Percentiles rank a stretch among this genome's conserved stretches.
Conservation (phyloP, 2,797 vertebrate species). For the Podarcis lilfordi region DNA sequence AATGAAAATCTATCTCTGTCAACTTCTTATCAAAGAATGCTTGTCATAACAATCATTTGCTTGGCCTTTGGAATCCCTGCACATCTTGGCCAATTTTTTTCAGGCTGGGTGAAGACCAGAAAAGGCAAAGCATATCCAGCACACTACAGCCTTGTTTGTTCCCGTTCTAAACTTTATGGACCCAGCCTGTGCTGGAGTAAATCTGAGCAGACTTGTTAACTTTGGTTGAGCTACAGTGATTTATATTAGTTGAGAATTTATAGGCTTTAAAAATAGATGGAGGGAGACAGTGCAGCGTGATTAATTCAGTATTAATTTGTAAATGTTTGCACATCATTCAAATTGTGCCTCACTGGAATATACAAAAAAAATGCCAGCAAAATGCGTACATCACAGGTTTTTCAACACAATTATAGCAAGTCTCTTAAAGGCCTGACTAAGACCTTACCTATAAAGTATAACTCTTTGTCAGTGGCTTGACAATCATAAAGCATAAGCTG, state of each 20-base stretch:
- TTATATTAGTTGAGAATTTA: neutral
- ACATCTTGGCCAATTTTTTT: constrained; percentile 35
- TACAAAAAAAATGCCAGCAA: neutral
- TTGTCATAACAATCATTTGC: constrained; percentile 38
- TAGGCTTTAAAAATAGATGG: constrained; percentile 33
- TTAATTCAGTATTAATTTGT: neutral
- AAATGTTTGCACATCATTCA: constrained; percentile 6
- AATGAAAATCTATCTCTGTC: constrained; percentile 35
- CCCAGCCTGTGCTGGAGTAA: constrained; percentile 37
- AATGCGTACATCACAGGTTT: neutral
- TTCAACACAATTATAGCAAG: neutral
- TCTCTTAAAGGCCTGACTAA: neutral
- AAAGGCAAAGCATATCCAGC: constrained; percentile 38
- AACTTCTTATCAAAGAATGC: constrained; percentile 48
- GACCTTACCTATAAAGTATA: neutral
- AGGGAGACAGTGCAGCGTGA: neutral
- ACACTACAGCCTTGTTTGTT: constrained; percentile 35
- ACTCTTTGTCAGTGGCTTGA: neutral
- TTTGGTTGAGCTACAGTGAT: neutral
- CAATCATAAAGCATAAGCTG: neutral
- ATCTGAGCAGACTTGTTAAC: constrained; percentile 8
- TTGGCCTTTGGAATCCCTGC: constrained; percentile 35
- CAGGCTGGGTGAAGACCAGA: constrained; percentile 51
- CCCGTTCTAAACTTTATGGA: constrained; percentile 5
- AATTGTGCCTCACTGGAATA: neutral